These are phyloP conservation scores for Mionectes olivaceus DNA, from an alignment of 2,797 vertebrate genomes.

Conservation along the genomic window DNA sequence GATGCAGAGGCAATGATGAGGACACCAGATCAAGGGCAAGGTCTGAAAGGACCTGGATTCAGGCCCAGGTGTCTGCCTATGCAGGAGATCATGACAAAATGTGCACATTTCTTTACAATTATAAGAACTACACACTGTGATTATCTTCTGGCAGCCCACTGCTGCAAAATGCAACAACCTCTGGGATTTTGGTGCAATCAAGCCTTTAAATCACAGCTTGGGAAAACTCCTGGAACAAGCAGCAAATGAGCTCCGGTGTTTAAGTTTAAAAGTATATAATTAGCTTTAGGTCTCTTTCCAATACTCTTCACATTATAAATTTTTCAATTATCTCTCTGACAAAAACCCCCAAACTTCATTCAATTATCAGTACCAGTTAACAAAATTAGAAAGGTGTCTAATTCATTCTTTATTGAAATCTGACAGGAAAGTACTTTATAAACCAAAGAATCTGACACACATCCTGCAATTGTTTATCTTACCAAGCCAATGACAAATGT, in stretches of 20 bases:
- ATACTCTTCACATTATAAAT: background rate
- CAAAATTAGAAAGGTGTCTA: background rate
- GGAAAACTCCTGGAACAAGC: background rate
- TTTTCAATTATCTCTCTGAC: background rate
- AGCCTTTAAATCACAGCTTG: conserved; percentile 1
- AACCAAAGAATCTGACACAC: background rate
- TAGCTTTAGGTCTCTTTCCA: background rate
- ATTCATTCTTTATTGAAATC: background rate
- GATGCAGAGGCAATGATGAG: background rate
- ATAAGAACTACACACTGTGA: background rate
- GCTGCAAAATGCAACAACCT: background rate
- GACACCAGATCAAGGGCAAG: background rate
- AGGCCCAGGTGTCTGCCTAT: background rate
- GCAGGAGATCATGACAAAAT: background rate
- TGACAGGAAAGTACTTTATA: background rate
- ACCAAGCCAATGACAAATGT: background rate
- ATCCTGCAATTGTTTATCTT: background rate
- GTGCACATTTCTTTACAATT: background rate
- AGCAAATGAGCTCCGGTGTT: background rate
- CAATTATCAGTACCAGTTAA: background rate
- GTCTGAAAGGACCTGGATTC: background rate
- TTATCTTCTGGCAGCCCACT: background rate
- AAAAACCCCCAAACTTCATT: background rate
- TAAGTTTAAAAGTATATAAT: background rate
- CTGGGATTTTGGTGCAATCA: conserved; percentile 23